A percentile compares a stretch with the other conserved stretches of the same genome.
These are phyloP conservation scores for Neocrepidodera transversa DNA, from an alignment of 2,888 invertebrate species.

Conservation along the genomic window DNA sequence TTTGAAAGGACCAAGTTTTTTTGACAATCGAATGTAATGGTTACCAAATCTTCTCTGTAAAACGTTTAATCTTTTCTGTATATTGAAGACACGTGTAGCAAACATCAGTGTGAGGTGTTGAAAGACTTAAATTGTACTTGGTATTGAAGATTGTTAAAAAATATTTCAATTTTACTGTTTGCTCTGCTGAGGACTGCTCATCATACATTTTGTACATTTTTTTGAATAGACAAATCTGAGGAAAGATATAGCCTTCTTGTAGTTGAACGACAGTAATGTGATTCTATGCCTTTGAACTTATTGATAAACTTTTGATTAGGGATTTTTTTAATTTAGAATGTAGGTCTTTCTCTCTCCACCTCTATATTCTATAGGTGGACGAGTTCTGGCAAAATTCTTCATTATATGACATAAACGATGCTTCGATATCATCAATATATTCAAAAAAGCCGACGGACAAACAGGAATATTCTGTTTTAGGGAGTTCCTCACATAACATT, in stretches of 20 bases:
- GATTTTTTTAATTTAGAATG: not conserved
- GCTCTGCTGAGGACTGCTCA: not conserved
- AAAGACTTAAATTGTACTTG: slow-evolving; percentile 19
- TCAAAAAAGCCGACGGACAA: not conserved
- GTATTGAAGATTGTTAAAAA: slow-evolving; percentile 11
- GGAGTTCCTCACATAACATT: not conserved
- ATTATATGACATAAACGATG: not conserved
- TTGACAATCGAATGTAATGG: not conserved
- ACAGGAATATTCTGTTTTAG: not conserved
- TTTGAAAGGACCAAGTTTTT: slow-evolving; percentile 19
- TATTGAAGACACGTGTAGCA: too few relatives aligned
- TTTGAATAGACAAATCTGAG: slow-evolving; percentile 11
- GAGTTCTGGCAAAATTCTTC: not conserved
- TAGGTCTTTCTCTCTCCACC: slow-evolving; percentile 4
- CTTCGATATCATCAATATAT: not conserved
- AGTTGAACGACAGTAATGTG: too few relatives aligned
- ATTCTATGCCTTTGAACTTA: slow-evolving; percentile 4
- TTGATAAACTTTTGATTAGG: not conserved
- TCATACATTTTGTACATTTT: too few relatives aligned
- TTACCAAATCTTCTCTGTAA: slow-evolving; percentile 5
- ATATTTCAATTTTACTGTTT: not conserved
- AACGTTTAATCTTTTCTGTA: slow-evolving; percentile 6
- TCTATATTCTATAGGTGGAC: slow-evolving; percentile 4
- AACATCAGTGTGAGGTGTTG: slow-evolving; percentile 18
- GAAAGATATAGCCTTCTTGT: slow-evolving; percentile 2